phyloP scores from a whole-genome alignment of 2,888 invertebrate species.

The Amphiduros pacificus region DNA sequence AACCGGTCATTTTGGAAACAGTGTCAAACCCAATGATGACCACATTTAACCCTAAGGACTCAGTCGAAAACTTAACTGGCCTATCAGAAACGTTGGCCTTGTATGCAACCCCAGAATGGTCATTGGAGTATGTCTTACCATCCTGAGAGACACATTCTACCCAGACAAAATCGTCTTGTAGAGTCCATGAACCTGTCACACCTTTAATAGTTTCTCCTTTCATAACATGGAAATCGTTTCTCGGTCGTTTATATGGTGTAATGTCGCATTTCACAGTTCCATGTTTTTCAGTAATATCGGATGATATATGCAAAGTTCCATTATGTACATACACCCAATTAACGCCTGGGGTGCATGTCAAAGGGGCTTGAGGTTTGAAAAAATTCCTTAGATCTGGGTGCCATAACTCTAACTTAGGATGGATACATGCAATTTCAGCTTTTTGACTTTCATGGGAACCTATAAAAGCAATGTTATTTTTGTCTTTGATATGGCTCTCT shows the following conservation, averaged over 20 bases:
- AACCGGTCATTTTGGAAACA: constrained; percentile 70
- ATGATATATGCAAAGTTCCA: constrained; percentile 65
- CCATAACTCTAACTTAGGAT: constrained; percentile 70
- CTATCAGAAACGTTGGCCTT: not conserved
- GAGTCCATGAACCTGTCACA: constrained; percentile 1
- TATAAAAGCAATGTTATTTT: too few species aligned
- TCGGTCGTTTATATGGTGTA: constrained; percentile 35
- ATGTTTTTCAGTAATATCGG: constrained; percentile 59
- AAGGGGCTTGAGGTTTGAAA: constrained; percentile 67
- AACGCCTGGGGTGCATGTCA: constrained; percentile 67
- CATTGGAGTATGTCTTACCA: constrained; percentile 66
- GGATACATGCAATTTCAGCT: constrained; percentile 71
- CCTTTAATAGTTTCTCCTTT: constrained; percentile 1
- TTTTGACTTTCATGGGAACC: too few species aligned
- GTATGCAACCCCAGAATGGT: constrained; percentile 65
- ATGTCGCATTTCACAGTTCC: constrained; percentile 66
- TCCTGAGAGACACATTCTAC: constrained; percentile 32
- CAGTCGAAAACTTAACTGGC: not conserved
- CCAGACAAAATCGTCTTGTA: constrained; percentile 23
- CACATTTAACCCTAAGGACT: constrained; percentile 20
- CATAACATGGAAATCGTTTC: constrained; percentile 12
- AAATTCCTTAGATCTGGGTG: constrained; percentile 76
- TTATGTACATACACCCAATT: constrained; percentile 83
- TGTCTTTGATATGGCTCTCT: too few species aligned
- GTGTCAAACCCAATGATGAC: constrained; percentile 88